Evolutionary conservation across 2,888 invertebrate genomes (phyloP).

Genomic region (Zonitis immaculata): DNA sequence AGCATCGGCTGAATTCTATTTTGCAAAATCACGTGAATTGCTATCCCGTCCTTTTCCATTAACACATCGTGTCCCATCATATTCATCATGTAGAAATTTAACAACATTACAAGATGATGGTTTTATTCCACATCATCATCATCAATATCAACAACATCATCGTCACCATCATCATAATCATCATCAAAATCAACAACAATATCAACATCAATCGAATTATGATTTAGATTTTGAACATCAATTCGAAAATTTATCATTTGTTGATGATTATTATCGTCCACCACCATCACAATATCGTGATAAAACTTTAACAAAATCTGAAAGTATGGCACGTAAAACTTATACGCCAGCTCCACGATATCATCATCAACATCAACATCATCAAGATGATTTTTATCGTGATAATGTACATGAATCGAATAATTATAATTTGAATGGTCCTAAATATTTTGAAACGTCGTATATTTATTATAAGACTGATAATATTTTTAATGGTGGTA

Average conservation of each 20-base stretch:
- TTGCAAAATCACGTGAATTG: conserved; percentile 66
- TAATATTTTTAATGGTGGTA: conserved; percentile 17
- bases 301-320: conserved; percentile 46
- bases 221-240: conserved; percentile 33
- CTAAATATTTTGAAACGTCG: conserved; percentile 38
- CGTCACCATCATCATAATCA: not conserved
- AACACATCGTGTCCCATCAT: conserved; percentile 32
- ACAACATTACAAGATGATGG: conserved; percentile 26
- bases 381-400: not conserved
- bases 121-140: conserved; percentile 12
- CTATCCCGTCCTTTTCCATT: conserved; percentile 56
- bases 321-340: conserved; percentile 46
- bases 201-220: conserved; percentile 16
- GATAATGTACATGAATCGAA: conserved; percentile 12
- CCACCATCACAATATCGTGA: conserved; percentile 36
- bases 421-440: conserved; percentile 26
- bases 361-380: conserved; percentile 18
- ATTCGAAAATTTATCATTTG: conserved; percentile 39
- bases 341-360: conserved; percentile 35
- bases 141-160: not conserved
- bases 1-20: conserved; percentile 69
- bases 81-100: conserved; percentile 45
- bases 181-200: not conserved
- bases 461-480: conserved; percentile 39
- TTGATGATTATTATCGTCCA: conserved; percentile 33